These are phyloP conservation scores for Canis aureus DNA, from an alignment of 2,113 vertebrate species.

Conservation along the genomic window DNA sequence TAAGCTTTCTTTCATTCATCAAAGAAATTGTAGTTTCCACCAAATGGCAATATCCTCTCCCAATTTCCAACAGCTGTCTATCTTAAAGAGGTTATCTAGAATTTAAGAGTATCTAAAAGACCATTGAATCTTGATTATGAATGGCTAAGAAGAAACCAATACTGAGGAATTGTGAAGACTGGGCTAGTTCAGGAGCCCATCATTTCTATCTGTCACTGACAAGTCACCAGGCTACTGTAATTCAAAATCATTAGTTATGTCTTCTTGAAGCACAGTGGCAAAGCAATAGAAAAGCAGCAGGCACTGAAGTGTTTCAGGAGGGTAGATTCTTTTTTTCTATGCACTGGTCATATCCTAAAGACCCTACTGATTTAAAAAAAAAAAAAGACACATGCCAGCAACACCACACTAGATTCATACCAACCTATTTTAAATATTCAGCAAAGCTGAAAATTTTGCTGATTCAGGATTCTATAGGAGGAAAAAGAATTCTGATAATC, in stretches of 20 bases:
- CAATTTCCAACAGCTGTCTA: conserved; percentile 74
- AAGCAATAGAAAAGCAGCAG: conserved; percentile 62
- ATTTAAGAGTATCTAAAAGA: conserved; percentile 80
- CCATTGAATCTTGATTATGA: conserved; percentile 82
- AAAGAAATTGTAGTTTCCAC: conserved; percentile 60
- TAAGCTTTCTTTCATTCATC: conserved; percentile 65
- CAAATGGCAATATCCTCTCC: conserved; percentile 45
- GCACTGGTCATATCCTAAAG: conserved; percentile 57
- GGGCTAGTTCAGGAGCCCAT: conserved; percentile 71
- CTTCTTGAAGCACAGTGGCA: conserved; percentile 75
- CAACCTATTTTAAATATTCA: conserved; percentile 66
- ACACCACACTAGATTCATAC: conserved; percentile 31
- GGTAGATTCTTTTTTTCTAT: conserved; percentile 67
- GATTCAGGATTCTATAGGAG: conserved; percentile 57
- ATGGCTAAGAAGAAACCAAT: conserved; percentile 77
- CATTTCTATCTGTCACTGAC: conserved; percentile 85
- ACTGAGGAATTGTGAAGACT: conserved; percentile 75
- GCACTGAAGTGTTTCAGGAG: conserved; percentile 60
- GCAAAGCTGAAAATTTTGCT: conserved; percentile 62
- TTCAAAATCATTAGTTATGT: conserved; percentile 85
- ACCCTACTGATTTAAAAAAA: conserved; percentile 32
- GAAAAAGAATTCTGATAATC: conserved; percentile 75
- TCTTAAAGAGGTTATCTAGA: conserved; percentile 66
- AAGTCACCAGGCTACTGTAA: conserved; percentile 85
- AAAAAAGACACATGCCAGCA: conserved; percentile 56